phyloP scores from a whole-genome alignment of 2,113 vertebrate genomes.

The Sander vitreus region DNA sequence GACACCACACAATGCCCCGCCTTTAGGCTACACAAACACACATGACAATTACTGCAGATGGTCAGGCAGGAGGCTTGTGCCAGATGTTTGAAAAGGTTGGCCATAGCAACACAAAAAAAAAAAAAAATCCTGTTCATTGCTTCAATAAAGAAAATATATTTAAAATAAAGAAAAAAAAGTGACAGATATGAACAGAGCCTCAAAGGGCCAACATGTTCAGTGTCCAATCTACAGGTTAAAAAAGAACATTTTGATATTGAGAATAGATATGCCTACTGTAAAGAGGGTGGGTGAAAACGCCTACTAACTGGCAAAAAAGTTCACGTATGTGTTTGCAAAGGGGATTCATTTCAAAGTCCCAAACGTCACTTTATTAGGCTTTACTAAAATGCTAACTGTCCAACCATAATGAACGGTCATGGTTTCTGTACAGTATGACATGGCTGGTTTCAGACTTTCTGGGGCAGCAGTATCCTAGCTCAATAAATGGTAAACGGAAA shows the following conservation, averaged over 20 bases:
- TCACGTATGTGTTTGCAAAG: neutral
- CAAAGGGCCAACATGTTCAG: neutral
- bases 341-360: neutral
- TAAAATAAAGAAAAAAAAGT: no score
- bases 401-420: no score
- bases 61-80: neutral
- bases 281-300: neutral
- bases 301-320: neutral
- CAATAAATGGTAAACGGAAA: no score
- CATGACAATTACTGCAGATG: neutral
- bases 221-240: neutral
- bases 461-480: no score
- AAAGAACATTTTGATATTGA: neutral
- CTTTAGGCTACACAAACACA: constrained; percentile 5
- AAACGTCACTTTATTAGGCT: neutral
- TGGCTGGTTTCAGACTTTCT: no score
- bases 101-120: neutral
- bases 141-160: neutral
- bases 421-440: no score
- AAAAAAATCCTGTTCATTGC: no score
- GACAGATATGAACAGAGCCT: neutral
- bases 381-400: neutral
- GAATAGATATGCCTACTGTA: neutral
- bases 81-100: neutral
- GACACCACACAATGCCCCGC: neutral